These are phyloP conservation scores for Acrocephalus scirpaceus DNA, from an alignment of 2,797 vertebrate species.

Conservation along the genomic window DNA sequence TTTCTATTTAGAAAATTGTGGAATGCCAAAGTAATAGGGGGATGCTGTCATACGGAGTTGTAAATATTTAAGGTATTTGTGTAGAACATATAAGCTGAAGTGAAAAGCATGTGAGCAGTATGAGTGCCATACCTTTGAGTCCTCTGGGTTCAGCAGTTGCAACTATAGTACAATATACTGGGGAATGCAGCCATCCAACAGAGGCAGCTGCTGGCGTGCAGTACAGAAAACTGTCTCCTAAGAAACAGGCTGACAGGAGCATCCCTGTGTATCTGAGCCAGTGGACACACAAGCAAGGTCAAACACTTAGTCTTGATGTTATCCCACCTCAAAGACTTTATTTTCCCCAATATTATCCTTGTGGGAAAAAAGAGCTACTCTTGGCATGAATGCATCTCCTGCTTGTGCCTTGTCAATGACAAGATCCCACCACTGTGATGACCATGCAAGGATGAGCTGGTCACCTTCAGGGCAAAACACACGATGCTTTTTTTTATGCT, in stretches of 20 bases:
- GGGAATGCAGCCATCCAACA: not conserved
- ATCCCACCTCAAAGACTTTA: not conserved
- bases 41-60: not conserved
- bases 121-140: not conserved
- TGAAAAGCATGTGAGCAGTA: not conserved
- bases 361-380: not conserved
- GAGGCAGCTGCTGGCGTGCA: not conserved
- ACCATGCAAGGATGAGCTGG: not conserved
- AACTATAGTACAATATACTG: not conserved
- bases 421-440: not conserved
- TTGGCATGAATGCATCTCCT: not conserved
- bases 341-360: not conserved
- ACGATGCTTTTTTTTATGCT: not conserved
- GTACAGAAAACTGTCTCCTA: not conserved
- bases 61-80: not conserved
- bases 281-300: not conserved
- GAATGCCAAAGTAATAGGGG: not conserved
- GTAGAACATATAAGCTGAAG: not conserved
- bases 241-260: not conserved
- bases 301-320: not conserved
- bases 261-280: not conserved
- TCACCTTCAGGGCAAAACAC: not conserved
- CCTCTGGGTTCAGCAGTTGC: not conserved
- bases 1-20: not conserved
- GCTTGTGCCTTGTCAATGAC: not conserved